Percentiles rank a stretch among this genome's conserved stretches.
These are phyloP conservation scores for Macaria notata DNA, from an alignment of 2,888 invertebrate species.

Conservation along the genomic window DNA sequence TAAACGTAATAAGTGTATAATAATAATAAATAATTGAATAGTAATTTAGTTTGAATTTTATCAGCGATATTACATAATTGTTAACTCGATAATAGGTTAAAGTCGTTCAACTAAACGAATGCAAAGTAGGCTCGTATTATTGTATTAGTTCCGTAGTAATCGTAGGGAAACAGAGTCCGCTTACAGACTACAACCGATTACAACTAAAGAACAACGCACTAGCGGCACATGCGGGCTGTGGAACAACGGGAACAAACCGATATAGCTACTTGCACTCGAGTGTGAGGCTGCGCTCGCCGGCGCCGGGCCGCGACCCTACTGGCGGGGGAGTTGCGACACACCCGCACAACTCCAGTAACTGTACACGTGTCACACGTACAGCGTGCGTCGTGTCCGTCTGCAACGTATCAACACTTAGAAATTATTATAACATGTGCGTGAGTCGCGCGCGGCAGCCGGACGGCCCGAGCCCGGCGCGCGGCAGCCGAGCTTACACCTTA, in stretches of 20 bases:
- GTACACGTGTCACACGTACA: too few species aligned
- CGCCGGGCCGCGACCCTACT: too few species aligned
- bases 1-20: conserved; percentile 84
- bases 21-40: conserved; percentile 82
- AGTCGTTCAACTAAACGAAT: conserved; percentile 64
- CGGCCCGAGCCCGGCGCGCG: background rate
- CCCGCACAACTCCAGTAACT: too few species aligned
- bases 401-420: too few species aligned
- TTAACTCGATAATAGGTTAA: conserved; percentile 73
- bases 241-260: conserved; percentile 70
- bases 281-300: conserved; percentile 3
- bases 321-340: too few species aligned
- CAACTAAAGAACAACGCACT: conserved; percentile 59
- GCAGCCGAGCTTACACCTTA: conserved; percentile 13
- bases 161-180: conserved; percentile 56
- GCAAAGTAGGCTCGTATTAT: conserved; percentile 78
- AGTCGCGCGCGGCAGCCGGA: too few species aligned
- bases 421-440: too few species aligned
- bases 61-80: conserved; percentile 76
- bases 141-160: conserved; percentile 70
- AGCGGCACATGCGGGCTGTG: conserved; percentile 70
- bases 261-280: conserved; percentile 42
- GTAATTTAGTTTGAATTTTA: conserved; percentile 80
- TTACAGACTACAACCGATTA: conserved; percentile 45
- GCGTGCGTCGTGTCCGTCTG: too few species aligned